Base-by-base conservation (phyloP, 2,888 invertebrate species). In the Gymnocheta viridis region DNA sequence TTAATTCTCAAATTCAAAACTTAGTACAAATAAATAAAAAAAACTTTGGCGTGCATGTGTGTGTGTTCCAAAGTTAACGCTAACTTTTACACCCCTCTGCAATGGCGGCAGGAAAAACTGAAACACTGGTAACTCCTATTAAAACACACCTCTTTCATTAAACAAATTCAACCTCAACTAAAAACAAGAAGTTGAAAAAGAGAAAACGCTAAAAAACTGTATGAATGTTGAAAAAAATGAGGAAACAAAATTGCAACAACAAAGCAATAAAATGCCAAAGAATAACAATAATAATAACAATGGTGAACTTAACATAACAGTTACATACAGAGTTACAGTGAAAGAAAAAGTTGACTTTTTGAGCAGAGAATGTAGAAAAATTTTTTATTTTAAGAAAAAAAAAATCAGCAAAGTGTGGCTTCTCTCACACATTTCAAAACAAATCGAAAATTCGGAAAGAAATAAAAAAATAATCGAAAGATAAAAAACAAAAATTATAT, bases 71-170 rank as follows among this genome's bases (percentile, higher is more conserved):
- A 72, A 35, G 35, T 73, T 58, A 32, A 69, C 67, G 54, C 44
- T 54, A 47, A 77, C 60, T 72, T 76, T 29, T 54, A 72, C 76
- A 77, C 51, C 24, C 51, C 70, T 56, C 22, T 14, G 67, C 76
- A 80, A 77, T 38, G 62, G 54, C 62, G 17, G 14, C 41, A 54
- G 35, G 10, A 64, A 29, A 22, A 67, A 44, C 51, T 69, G 51
- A 22, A 70, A 51, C 64, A 67, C 58, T 80, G 80, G 79, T 64
- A 76, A 84, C 83, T 77, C 76, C 80, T 67, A 64, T 72, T 70
- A 72, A 73, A 22, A 67, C 73, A 82, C 83, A 83, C 83, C 83
- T 84, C 66, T 66, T 38, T 77, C 77, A 80, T 84, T 80, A 84
- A 54, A 84, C 51, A 84, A 84, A 77, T 76, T 77, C 81, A 84